These are phyloP conservation scores for Miopithecus talapoin DNA, from an alignment of 2,797 vertebrate species.

Conservation along the genomic window DNA sequence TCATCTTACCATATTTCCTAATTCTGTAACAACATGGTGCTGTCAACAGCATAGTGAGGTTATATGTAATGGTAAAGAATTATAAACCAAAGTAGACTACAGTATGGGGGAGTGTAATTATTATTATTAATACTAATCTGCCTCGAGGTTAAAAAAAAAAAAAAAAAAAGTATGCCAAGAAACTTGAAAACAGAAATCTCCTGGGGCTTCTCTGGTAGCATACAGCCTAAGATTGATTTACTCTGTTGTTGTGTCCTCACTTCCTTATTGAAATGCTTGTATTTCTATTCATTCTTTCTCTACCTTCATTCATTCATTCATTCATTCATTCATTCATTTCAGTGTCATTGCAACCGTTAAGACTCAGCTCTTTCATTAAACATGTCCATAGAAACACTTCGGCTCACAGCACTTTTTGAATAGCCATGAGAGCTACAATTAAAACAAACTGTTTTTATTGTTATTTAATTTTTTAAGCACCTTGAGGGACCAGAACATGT, in stretches of 20 bases:
- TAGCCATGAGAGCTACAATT: background rate
- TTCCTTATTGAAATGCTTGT: background rate
- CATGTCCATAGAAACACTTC: background rate
- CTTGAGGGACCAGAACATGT: background rate
- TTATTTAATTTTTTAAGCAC: background rate
- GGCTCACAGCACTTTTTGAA: background rate
- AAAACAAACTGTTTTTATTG: background rate
- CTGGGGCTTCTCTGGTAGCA: background rate
- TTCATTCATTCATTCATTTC: background rate
- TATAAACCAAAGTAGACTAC: background rate
- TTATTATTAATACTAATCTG: conserved; percentile 24
- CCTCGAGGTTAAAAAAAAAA: background rate
- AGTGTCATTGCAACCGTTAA: background rate
- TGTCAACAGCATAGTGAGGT: background rate
- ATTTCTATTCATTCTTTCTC: background rate
- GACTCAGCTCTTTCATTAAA: background rate
- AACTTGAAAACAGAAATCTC: background rate
- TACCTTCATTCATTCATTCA: background rate
- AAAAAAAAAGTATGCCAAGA: background rate
- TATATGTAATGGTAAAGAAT: background rate
- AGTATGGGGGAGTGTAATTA: background rate
- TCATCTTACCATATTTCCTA: background rate
- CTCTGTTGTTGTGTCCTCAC: background rate
- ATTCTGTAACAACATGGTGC: background rate
- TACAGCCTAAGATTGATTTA: background rate